Conservation (phyloP, 2,888 invertebrate species). For the Dynastes hyllus region DNA sequence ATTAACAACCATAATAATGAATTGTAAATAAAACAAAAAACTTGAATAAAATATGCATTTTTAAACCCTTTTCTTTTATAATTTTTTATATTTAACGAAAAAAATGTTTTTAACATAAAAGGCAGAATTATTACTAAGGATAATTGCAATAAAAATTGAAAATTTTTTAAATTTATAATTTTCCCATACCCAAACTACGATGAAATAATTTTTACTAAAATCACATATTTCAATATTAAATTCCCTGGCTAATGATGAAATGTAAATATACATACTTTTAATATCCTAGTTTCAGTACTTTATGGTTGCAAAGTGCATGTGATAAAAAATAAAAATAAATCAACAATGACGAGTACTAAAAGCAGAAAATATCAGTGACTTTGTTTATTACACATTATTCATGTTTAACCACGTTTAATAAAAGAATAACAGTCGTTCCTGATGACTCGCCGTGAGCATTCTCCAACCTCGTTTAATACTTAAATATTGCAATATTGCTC, state of each 20-base stretch:
- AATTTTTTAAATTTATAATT: too few species aligned
- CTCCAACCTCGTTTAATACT: conserved; percentile 94
- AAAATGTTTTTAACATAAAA: too few species aligned
- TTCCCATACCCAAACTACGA: too few species aligned
- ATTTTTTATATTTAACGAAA: too few species aligned
- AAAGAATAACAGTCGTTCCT: conserved; percentile 90
- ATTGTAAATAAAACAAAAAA: not conserved
- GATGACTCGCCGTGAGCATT: conserved; percentile 87
- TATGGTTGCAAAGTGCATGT: conserved; percentile 35
- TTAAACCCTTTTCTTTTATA: too few species aligned
- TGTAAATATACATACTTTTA: not conserved
- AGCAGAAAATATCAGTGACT: conserved; percentile 35
- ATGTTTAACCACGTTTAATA: conserved; percentile 72
- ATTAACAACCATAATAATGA: conserved; percentile 37
- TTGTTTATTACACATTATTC: conserved; percentile 16
- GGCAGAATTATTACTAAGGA: too few species aligned
- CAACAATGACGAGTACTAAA: conserved; percentile 24
- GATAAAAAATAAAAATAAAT: conserved; percentile 34
- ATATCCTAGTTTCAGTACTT: not conserved
- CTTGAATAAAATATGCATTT: too few species aligned
- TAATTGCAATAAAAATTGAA: too few species aligned
- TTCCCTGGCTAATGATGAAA: not conserved
- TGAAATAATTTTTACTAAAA: too few species aligned
- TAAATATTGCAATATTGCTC: conserved; percentile 90
- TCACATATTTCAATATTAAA: too few species aligned